phyloP scores from a whole-genome alignment of 2,888 invertebrate species.

The Cremastinae sp. region DNA sequence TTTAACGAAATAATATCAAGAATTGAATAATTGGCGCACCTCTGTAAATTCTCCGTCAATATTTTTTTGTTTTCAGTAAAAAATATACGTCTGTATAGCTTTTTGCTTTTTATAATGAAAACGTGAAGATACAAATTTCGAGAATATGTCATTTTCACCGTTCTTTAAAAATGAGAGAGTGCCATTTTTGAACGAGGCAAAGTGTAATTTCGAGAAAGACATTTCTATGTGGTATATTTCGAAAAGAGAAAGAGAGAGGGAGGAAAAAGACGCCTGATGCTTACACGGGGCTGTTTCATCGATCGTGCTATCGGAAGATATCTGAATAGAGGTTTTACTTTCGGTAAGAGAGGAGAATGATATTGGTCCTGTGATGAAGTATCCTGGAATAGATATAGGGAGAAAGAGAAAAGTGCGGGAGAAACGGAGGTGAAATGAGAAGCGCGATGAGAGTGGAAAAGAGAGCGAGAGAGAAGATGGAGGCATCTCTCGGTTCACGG shows the following conservation, averaged over 20 bases:
- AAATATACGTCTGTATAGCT: too few relatives aligned
- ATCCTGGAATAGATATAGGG: conserved; percentile 38
- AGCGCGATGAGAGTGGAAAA: conserved; percentile 54
- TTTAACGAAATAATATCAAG: too few relatives aligned
- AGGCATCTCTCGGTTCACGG: conserved; percentile 47
- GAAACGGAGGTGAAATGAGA: conserved; percentile 36
- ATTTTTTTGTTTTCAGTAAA: too few relatives aligned
- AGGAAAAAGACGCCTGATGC: not conserved
- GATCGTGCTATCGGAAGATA: conserved; percentile 26
- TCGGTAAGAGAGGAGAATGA: conserved; percentile 22
- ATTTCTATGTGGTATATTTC: not conserved
- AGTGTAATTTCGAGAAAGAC: too few relatives aligned
- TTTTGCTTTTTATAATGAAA: too few relatives aligned
- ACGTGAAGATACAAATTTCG: too few relatives aligned
- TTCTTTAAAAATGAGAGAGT: too few relatives aligned
- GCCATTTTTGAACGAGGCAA: too few relatives aligned
- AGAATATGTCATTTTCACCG: too few relatives aligned
- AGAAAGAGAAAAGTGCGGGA: conserved; percentile 36
- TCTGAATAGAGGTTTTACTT: conserved; percentile 7
- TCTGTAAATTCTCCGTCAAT: too few relatives aligned
- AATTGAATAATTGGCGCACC: too few relatives aligned
- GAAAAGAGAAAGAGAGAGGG: not conserved
- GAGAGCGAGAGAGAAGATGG: conserved; percentile 35
- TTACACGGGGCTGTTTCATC: conserved; percentile 17
- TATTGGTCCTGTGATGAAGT: conserved; percentile 37